A percentile compares a stretch with the other conserved stretches of the same genome.
phyloP scores from a whole-genome alignment of 2,797 vertebrate genomes.

The Lepus townsendii region DNA sequence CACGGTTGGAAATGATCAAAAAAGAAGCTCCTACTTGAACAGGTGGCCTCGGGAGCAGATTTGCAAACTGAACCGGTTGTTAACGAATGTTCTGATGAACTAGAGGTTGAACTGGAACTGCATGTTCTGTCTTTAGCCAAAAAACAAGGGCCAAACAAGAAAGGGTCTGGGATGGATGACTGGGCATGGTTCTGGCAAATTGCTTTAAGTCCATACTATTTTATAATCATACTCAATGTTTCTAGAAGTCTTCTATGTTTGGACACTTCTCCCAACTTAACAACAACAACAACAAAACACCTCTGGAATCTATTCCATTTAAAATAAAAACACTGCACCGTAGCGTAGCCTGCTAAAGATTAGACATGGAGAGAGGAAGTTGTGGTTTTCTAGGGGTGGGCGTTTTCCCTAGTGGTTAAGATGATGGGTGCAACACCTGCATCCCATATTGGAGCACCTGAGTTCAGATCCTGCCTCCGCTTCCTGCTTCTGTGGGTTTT shows the following conservation, averaged over 20 bases:
- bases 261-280: background rate
- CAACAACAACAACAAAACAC: background rate
- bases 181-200: fast-evolving
- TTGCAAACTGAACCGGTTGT: background rate
- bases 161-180: background rate
- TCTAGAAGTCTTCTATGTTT: background rate
- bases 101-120: background rate
- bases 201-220: background rate
- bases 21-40: background rate
- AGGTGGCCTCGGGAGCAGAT: background rate
- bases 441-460: too few species aligned
- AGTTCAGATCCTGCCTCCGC: too few species aligned
- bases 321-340: background rate
- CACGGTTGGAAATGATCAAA: background rate
- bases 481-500: too few species aligned
- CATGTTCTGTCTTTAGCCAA: background rate
- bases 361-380: background rate
- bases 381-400: background rate
- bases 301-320: background rate
- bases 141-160: background rate
- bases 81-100: background rate
- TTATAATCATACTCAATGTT: background rate
- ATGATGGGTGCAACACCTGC: too few species aligned
- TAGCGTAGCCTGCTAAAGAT: background rate
- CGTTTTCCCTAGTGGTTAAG: too few species aligned